These are phyloP conservation scores for Eulithis testata DNA, from an alignment of 2,888 invertebrate genomes.

Conservation along the genomic window DNA sequence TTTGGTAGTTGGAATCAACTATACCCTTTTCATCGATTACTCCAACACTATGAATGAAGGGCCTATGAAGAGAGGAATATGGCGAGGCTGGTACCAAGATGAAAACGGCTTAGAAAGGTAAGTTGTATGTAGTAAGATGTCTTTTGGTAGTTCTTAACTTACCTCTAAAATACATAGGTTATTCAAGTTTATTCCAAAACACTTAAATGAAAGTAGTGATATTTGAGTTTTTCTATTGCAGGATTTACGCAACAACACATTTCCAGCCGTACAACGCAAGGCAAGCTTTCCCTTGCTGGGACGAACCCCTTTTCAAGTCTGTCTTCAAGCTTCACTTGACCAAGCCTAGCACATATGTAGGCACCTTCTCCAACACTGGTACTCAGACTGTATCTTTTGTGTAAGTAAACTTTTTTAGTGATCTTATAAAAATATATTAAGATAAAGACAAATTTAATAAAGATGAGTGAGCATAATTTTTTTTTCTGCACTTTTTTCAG, in stretches of 20 bases:
- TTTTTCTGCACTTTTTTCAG: slow-evolving; percentile 47
- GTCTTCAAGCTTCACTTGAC: slow-evolving; percentile 88
- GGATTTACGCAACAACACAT: slow-evolving; percentile 87
- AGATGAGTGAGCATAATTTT: neutral
- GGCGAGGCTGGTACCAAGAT: slow-evolving; percentile 75
- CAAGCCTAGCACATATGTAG: slow-evolving; percentile 75
- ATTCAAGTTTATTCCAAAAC: too few species aligned
- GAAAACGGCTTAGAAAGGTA: slow-evolving; percentile 65
- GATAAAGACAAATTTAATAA: neutral
- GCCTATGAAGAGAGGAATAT: slow-evolving; percentile 76
- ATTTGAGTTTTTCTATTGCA: slow-evolving; percentile 46
- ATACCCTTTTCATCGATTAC: slow-evolving; percentile 76
- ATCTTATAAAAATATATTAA: too few species aligned
- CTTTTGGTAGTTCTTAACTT: too few species aligned
- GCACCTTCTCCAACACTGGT: slow-evolving; percentile 86
- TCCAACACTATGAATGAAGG: slow-evolving; percentile 80
- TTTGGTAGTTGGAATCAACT: slow-evolving; percentile 58
- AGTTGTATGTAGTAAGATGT: neutral
- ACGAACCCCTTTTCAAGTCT: slow-evolving; percentile 93
- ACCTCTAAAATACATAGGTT: too few species aligned
- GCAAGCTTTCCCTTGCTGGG: slow-evolving; percentile 94
- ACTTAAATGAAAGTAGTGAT: neutral
- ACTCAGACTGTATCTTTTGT: neutral
- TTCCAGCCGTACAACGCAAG: slow-evolving; percentile 92
- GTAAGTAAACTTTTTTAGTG: slow-evolving; percentile 12